A percentile compares a stretch with the other conserved stretches of the same genome.
Conservation (phyloP, 2,888 invertebrate genomes). For the Andrena flavipes region DNA sequence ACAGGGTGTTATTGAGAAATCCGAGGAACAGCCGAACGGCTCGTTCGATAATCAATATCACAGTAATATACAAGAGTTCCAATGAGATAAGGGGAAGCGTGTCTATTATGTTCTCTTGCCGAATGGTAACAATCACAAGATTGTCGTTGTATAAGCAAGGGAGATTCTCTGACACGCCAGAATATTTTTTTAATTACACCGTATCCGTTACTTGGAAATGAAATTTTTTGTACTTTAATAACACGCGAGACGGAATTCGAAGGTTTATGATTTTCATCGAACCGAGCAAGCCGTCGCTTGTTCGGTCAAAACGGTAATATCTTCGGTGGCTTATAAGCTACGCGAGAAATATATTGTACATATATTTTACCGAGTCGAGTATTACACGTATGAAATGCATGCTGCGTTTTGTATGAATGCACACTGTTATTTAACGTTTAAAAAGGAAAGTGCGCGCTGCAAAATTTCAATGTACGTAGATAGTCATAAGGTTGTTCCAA, state of each 20-base stretch:
- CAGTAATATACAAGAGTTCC: constrained; percentile 79
- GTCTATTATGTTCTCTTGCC: constrained; percentile 84
- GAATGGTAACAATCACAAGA: constrained; percentile 84
- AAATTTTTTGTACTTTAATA: constrained; percentile 71
- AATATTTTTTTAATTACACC: constrained; percentile 60
- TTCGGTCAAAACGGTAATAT: constrained; percentile 47
- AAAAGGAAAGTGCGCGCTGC: constrained; percentile 35
- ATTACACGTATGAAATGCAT: constrained; percentile 64
- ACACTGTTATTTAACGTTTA: constrained; percentile 53
- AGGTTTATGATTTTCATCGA: constrained; percentile 57
- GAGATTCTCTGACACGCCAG: constrained; percentile 68
- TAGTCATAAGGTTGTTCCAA: constrained; percentile 67
- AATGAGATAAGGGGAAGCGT: constrained; percentile 85
- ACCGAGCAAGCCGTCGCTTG: constrained; percentile 27
- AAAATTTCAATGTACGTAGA: constrained; percentile 58
- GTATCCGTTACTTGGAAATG: constrained; percentile 39
- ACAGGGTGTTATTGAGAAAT: constrained; percentile 80
- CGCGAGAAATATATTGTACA: constrained; percentile 48
- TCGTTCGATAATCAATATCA: constrained; percentile 81
- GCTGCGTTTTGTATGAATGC: constrained; percentile 55
- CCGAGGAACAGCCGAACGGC: constrained; percentile 73
- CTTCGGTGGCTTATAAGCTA: constrained; percentile 55
- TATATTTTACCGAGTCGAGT: constrained; percentile 67
- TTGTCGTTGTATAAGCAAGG: constrained; percentile 81
- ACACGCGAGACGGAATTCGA: constrained; percentile 48